Base-by-base conservation (phyloP, 2,888 invertebrate genomes). In the Metallyticus violacea region DNA sequence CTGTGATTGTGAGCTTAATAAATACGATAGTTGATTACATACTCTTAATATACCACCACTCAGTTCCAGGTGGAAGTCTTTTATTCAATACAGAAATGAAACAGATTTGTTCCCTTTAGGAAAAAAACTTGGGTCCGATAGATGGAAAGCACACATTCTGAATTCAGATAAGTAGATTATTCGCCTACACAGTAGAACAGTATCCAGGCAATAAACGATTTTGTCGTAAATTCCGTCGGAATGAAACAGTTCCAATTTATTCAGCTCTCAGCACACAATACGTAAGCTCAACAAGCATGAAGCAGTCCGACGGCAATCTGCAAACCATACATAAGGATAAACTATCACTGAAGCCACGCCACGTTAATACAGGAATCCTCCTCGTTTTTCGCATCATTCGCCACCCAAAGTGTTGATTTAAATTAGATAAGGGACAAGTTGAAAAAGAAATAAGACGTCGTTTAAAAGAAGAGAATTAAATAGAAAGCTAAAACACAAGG, bases 321-420 rank as follows among this genome's bases (percentile, higher is more conserved):
- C n/a, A n/a, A n/a, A n/a, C 22, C 22, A 15, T 15, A 62, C 15
- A 2, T 4, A 40, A 1, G 22, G 40, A n/a, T 22, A 62, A 62
- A 15, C 22, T 15, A 62, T 62, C 4, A 22, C 40, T 62, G 15
- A 62, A 62, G 15, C 3, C 40, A 22, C 22, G 40, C 40, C 9
- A 62, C 40, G 22, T 62, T 3, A 62, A 22, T 62, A 62, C 6
- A n/a, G n/a, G 15, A 9, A 62, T 62, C 9, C 9, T 62, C 40
- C 22, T 62, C 40, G 9, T 62, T 62, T 15, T 62, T 62, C 40
- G 9, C 40, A 15, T 62, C 40, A 15, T 62, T 62, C 40, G 40
- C 40, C 40, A 62, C 82, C 25, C 27, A 28, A 83, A 83, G 83
- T 83, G 83, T 83, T 83, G 83, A 83, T 29, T 83, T 83, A 77